These are phyloP conservation scores for Dicentrarchus labrax DNA, from an alignment of 2,113 vertebrate genomes.

Conservation along the genomic window DNA sequence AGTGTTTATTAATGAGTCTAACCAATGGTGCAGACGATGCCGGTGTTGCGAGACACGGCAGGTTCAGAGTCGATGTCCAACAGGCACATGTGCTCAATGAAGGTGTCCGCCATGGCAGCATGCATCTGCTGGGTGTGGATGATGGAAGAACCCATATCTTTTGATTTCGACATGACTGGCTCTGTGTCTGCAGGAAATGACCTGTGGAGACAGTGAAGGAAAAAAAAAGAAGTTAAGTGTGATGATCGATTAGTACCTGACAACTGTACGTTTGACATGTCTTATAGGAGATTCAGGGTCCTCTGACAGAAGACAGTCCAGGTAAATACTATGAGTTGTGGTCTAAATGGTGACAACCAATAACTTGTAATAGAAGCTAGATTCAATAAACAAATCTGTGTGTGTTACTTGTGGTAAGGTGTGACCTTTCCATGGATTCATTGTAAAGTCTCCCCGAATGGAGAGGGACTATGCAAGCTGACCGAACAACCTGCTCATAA, in stretches of 20 bases:
- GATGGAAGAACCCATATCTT: slow-evolving; percentile 87
- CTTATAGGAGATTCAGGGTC: background rate
- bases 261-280: background rate
- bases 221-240: slow-evolving; percentile 5
- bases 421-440: slow-evolving; percentile 26
- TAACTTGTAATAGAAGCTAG: background rate
- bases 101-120: slow-evolving; percentile 95
- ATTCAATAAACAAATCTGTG: background rate
- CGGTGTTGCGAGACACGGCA: slow-evolving; percentile 93
- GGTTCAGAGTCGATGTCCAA: slow-evolving; percentile 97
- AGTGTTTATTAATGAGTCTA: slow-evolving; percentile 50
- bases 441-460: slow-evolving; percentile 13
- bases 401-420: background rate
- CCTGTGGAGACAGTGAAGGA: slow-evolving; percentile 69
- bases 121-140: slow-evolving; percentile 95
- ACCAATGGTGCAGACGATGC: slow-evolving; percentile 99
- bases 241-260: background rate
- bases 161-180: slow-evolving; percentile 85
- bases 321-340: background rate
- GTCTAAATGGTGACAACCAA: background rate
- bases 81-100: slow-evolving; percentile 96
- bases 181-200: slow-evolving; percentile 68
- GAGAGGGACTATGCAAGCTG: background rate
- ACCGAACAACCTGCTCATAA: slow-evolving; percentile 33
- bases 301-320: background rate